phyloP scores from a whole-genome alignment of 1,140 invertebrate genomes.

The Cydia pomonella region DNA sequence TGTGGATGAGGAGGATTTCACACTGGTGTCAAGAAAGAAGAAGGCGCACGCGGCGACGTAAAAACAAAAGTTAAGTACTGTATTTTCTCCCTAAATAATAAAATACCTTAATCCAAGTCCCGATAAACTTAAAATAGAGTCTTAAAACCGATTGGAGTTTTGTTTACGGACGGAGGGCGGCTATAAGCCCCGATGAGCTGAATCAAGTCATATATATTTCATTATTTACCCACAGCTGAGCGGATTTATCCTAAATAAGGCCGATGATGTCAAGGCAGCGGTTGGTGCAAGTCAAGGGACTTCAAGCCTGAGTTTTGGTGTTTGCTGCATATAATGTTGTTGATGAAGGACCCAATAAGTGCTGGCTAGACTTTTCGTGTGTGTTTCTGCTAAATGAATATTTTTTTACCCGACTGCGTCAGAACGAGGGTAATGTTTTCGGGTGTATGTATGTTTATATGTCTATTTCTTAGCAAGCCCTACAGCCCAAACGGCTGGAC shows the following conservation, averaged over 20 bases:
- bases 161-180: background rate
- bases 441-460: too few species aligned
- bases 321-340: slow-evolving; percentile 1
- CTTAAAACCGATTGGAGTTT: background rate
- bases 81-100: background rate
- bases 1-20: too few species aligned
- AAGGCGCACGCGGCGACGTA: too few species aligned
- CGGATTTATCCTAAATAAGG: slow-evolving; percentile 63
- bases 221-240: slow-evolving; percentile 58
- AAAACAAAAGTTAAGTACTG: background rate
- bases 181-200: slow-evolving; percentile 15
- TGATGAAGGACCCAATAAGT: background rate
- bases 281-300: slow-evolving; percentile 39
- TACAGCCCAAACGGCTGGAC: too few species aligned
- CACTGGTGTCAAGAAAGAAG: too few species aligned
- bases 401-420: too few species aligned
- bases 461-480: too few species aligned
- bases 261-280: slow-evolving; percentile 60
- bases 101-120: background rate
- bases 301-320: too few species aligned
- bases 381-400: background rate
- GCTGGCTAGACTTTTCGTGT: background rate
- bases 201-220: slow-evolving; percentile 59
- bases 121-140: background rate
- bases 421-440: too few species aligned